Evolutionary conservation across 2,797 vertebrate genomes (phyloP), one percentile per base, ranked within the genome.

Genomic region (Hafferia zeledoni): DNA sequence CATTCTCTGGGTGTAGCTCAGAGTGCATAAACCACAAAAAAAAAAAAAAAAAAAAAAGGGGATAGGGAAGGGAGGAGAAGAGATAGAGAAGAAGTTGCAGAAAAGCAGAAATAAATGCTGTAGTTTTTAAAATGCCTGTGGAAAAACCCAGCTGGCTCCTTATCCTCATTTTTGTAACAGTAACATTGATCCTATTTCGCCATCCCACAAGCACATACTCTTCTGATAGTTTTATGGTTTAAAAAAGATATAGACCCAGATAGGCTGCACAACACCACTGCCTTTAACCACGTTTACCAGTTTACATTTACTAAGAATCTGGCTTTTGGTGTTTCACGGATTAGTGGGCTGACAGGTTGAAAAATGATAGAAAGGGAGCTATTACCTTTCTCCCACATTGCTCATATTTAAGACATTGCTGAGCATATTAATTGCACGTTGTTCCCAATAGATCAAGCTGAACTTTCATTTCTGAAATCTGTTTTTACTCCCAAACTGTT

Each of bases 351-450:
- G 95, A 89, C 93, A 94, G 85, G 74, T 67, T 96, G 95, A 93
- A 92, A 93, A 93, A 94, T 97, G 74, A 96, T 80, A 83, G 95
- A 97, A 94, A 90, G 77, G 93, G 94, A 96, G 94, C 91, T 94
- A 94, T 96, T 96, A 96, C 95, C 94, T 91, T 91, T 94, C 95
- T 97, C 94, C 95, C 94, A 97, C 95, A 91, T 94, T 93, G 95
- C 77, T 96, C 94, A 83, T 94, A 93, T 95, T 94, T 91, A 93
- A 96, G 87, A 94, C 94, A 95, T 77, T 88, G 83, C 91, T 94
- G 93, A 94, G 93, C 89, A 94, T 68, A 74, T 95, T 97, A 96
- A 96, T 95, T 96, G 91, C 91, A 91, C 70, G 30, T 84, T 96
- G 94, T 94, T 96, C 91, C 89, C 74, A 84, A 60, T 84, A 94